Evolutionary conservation across 1,140 invertebrate species (phyloP), one percentile per base, ranked within the genome.

Genomic region (Drosophila baimaii): DNA sequence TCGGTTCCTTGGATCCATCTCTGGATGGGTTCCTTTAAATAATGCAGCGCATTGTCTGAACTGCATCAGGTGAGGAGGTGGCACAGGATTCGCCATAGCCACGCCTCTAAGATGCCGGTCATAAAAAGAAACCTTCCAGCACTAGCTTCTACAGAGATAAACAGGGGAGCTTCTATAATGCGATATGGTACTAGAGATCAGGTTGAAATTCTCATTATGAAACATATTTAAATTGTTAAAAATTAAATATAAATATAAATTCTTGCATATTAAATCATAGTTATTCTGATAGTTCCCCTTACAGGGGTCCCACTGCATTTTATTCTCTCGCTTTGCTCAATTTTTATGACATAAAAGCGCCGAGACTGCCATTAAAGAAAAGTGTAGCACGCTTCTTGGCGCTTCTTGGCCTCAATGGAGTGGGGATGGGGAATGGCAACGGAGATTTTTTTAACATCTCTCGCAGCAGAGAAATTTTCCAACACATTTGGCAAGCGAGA

Each of bases 291-390:
- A n/a, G n/a, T n/a, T n/a, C n/a, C n/a, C n/a, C 10, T 21, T 1
- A 21, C 2, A 9, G 19, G 21, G 29, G 29, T n/a, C 21, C 19
- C 13, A 35, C 51, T 52, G 29, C 51, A 52, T 29, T 49, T 27
- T 58, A 35, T 13, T 19, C 17, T 13, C 71, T 57, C n/a, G 44
- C 64, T 54, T 54, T 59, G 66, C 75, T 63, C 70, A 63, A 81
- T 81, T 86, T 79, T 85, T 86, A 88, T 86, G 83, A 82, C 82
- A 82, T 88, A 88, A 86, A 88, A 88, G 75, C 83, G 59, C 70
- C 51, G 75, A 77, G 75, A 82, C 79, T 88, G 79, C 63, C 82
- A 88, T 86, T 86, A 86, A 86, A 86, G 83, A 79, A 85, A 85
- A 88, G 82, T 88, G 79, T 88, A 81, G 82, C 82, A 86, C 81